phyloP scores from a whole-genome alignment of 2,888 invertebrate species.

The Oscheius sp. region DNA sequence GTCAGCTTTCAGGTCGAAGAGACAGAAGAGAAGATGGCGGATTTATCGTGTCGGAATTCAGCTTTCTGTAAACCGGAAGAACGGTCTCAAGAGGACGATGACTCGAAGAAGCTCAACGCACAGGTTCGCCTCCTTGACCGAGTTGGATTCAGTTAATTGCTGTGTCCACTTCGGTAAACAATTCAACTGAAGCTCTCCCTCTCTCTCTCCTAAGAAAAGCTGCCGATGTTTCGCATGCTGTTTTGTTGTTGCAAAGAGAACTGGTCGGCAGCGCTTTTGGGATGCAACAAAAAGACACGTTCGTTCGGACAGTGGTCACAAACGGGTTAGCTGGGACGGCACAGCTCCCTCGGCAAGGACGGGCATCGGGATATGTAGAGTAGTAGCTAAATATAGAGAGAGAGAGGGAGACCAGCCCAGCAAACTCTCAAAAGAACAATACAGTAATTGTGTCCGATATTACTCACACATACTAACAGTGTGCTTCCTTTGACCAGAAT shows the following conservation, averaged over 20 bases:
- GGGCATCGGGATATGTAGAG: slow-evolving; percentile 6
- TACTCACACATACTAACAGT: background rate
- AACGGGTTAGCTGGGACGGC: slow-evolving; percentile 19
- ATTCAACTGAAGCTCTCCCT: background rate
- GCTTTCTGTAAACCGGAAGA: slow-evolving; percentile 24
- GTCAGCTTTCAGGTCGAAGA: slow-evolving; percentile 17
- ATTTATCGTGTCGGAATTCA: background rate
- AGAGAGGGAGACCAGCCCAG: background rate
- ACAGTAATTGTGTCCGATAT: background rate
- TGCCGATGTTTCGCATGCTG: slow-evolving; percentile 19
- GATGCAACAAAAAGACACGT: slow-evolving; percentile 31
- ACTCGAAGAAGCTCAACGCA: slow-evolving; percentile 29
- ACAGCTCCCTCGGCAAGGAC: slow-evolving; percentile 5
- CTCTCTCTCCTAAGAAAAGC: background rate
- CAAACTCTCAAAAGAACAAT: background rate
- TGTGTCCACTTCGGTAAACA: background rate
- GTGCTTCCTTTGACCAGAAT: slow-evolving; percentile 10
- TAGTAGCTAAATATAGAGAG: background rate
- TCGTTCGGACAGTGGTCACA: slow-evolving; percentile 30
- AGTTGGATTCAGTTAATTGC: slow-evolving; percentile 1
- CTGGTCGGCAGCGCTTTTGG: slow-evolving; percentile 4
- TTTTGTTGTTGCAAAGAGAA: slow-evolving; percentile 27
- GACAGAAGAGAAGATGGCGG: slow-evolving; percentile 3
- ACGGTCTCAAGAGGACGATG: slow-evolving; percentile 20
- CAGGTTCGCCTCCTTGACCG: slow-evolving; percentile 8